These are phyloP conservation scores for Rhea pennata DNA, from an alignment of 2,113 vertebrate species.

Conservation along the genomic window DNA sequence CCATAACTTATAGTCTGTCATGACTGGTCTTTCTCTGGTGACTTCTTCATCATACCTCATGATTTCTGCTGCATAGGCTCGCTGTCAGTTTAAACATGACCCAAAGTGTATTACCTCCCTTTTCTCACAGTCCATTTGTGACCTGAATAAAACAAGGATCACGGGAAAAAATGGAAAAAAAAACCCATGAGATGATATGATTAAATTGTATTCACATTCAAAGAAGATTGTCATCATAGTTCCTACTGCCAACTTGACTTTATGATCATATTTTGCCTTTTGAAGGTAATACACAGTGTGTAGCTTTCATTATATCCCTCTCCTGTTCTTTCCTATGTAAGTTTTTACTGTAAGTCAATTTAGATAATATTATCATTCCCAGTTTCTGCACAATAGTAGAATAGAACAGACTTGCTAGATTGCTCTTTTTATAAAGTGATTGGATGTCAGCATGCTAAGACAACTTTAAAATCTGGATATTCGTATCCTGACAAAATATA, in stretches of 20 bases:
- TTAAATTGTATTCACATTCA: not conserved
- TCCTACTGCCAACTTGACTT: not conserved
- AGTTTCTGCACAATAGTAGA: not conserved
- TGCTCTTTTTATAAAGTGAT: not conserved
- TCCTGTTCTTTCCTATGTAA: not conserved
- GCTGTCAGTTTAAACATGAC: not conserved
- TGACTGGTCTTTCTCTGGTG: not conserved
- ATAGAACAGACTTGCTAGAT: not conserved
- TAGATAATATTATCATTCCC: not conserved
- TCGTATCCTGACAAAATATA: not conserved
- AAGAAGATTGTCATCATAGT: not conserved
- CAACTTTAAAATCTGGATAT: not conserved
- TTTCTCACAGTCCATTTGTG: not conserved
- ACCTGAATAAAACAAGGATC: not conserved
- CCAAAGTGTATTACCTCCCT: not conserved
- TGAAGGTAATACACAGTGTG: not conserved
- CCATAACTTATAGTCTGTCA: not conserved
- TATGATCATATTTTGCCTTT: not conserved
- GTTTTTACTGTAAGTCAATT: not conserved
- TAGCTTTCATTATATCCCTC: not conserved
- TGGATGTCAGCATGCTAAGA: not conserved
- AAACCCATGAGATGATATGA: not conserved
- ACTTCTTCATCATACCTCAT: not conserved
- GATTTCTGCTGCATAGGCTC: not conserved
- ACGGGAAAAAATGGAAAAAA: not conserved